Evolutionary conservation across 37 sponge, comb jelly and placozoan genomes (phyloP).

Genomic region (Spongia lamella): DNA sequence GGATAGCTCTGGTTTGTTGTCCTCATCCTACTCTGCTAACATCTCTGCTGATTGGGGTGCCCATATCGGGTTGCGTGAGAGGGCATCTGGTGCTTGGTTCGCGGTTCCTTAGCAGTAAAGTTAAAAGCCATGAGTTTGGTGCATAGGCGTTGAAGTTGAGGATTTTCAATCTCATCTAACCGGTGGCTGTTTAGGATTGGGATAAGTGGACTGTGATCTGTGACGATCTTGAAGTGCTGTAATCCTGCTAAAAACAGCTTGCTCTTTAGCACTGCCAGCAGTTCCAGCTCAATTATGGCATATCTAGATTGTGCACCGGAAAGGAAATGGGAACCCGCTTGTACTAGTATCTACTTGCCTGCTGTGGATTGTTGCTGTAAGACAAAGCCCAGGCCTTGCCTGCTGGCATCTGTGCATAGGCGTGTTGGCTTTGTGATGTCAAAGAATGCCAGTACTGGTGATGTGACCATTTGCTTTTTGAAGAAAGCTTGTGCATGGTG

Average conservation of each 20-base stretch:
- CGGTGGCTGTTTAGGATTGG: slow-evolving; percentile 11
- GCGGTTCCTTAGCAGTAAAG: neutral
- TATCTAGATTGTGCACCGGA: neutral
- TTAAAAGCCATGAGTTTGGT: slow-evolving; percentile 11
- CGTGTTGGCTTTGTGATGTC: slow-evolving; percentile 11
- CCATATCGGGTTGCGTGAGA: neutral
- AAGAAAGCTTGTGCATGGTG: neutral
- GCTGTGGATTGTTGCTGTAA: neutral
- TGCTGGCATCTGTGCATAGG: too few relatives aligned
- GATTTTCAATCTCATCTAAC: slow-evolving; percentile 37
- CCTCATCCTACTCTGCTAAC: too few relatives aligned
- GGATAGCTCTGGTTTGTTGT: too few relatives aligned
- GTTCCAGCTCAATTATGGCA: slow-evolving; percentile 10
- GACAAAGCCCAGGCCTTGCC: too few relatives aligned
- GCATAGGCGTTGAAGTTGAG: slow-evolving; percentile 16
- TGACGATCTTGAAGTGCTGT: neutral
- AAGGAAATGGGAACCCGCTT: neutral
- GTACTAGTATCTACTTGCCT: neutral
- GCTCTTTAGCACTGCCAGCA: neutral
- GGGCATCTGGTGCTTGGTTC: slow-evolving; percentile 15
- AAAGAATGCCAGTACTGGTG: slow-evolving; percentile 4
- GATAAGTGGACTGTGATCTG: slow-evolving; percentile 36
- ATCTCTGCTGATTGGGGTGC: too few relatives aligned
- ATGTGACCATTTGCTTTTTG: neutral
- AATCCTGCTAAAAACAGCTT: slow-evolving; percentile 18